phyloP scores from a whole-genome alignment of 2,888 invertebrate species.

The Tiliacea citrago region DNA sequence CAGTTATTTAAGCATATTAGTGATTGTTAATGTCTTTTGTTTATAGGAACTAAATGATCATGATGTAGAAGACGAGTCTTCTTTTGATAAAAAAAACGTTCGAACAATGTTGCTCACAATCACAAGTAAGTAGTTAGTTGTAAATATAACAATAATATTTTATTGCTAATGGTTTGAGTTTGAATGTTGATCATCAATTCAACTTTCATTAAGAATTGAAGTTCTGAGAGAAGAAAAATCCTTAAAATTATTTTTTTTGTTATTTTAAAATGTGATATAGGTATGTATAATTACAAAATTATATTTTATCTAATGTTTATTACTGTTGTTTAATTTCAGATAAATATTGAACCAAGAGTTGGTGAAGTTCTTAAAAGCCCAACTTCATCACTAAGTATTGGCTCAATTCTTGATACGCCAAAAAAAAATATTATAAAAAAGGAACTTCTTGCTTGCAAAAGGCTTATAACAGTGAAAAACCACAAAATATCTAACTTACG shows the following conservation, averaged over 20 bases:
- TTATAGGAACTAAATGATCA: not conserved
- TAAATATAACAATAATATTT: not conserved
- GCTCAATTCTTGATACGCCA: not conserved
- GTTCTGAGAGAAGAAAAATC: too few species aligned
- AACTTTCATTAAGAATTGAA: too few species aligned
- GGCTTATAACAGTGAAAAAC: conserved; percentile 3
- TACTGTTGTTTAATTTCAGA: not conserved
- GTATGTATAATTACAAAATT: not conserved
- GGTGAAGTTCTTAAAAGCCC: not conserved
- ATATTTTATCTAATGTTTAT: not conserved
- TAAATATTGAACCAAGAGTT: conserved; percentile 5
- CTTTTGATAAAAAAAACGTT: conserved; percentile 3
- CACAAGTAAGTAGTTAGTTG: not conserved
- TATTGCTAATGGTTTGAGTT: not conserved
- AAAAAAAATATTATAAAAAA: conserved; percentile 1
- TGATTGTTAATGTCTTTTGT: not conserved
- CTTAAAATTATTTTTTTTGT: too few species aligned
- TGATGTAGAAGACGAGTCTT: conserved; percentile 1
- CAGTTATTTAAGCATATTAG: not conserved
- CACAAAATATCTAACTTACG: not conserved
- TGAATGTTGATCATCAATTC: too few species aligned
- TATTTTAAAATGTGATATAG: too few species aligned
- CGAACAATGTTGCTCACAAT: not conserved
- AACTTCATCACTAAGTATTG: conserved; percentile 7
- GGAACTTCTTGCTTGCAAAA: conserved; percentile 8